Conservation (phyloP, 2,888 invertebrate species). For the Patella caerulea region DNA sequence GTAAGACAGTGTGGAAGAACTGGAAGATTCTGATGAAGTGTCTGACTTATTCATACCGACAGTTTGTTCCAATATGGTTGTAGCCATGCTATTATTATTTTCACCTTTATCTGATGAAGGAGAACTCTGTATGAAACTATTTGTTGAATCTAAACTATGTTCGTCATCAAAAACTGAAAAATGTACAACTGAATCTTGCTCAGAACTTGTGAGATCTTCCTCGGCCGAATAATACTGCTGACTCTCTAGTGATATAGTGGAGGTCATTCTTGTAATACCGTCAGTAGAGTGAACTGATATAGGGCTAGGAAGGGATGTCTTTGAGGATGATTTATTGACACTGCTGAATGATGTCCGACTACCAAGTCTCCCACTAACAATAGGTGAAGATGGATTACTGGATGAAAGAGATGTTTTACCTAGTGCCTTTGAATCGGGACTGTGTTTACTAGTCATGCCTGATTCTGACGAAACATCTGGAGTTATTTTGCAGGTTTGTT, state of each 20-base stretch:
- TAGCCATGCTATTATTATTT: constrained; percentile 12
- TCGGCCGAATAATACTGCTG: constrained; percentile 95
- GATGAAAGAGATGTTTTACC: background rate
- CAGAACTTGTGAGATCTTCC: constrained; percentile 77
- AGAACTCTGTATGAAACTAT: background rate
- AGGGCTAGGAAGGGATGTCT: constrained; percentile 36
- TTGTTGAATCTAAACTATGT: background rate
- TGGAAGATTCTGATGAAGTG: constrained; percentile 20
- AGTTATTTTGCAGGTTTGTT: background rate
- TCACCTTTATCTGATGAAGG: constrained; percentile 12
- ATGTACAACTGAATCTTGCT: constrained; percentile 7
- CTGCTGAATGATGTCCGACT: constrained; percentile 6
- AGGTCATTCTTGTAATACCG: constrained; percentile 37
- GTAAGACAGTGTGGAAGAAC: constrained; percentile 54
- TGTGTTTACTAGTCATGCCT: background rate
- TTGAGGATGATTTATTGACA: constrained; percentile 23
- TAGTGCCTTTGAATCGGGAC: background rate
- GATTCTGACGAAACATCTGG: background rate
- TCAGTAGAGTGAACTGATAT: constrained; percentile 28
- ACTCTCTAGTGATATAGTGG: constrained; percentile 59
- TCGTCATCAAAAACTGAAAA: background rate
- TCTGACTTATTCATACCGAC: background rate
- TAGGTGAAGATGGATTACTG: background rate
- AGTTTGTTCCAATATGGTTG: background rate
- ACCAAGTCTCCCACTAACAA: constrained; percentile 3